Evolutionary conservation across 2,113 vertebrate genomes (phyloP), one percentile per base, ranked within the genome.

Genomic region (Mormoops blainvillei): DNA sequence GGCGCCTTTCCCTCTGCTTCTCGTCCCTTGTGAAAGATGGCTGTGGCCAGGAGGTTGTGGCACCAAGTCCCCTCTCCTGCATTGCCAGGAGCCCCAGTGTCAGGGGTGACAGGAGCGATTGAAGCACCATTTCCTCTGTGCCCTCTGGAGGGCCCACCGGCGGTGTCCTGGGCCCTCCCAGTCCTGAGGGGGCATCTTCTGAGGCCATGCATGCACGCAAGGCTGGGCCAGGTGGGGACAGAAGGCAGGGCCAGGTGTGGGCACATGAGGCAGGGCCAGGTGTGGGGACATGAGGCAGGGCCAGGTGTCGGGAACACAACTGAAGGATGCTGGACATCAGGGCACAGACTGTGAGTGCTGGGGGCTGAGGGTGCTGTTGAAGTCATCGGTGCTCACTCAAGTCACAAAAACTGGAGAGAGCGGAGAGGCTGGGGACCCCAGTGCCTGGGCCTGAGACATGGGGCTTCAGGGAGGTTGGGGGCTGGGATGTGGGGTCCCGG

Each of bases 141-240:
- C 15, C 26, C 5, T 38, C 0, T 1, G 77, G 50, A 41, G 52
- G n/a, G 10, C 31, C 36, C 82, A 19, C 68, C 3, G 10, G n/a
- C 0, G 0, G 9, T 7, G 28, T 50, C 70, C 19, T 0, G 1
- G 31, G 24, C 6, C 38, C 33, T 33, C 70, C 24, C 3, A 9
- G 4, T 13, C 38, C 18, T 0, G 0, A 43, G 12, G 36, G 5
- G 0, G 0, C 45, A 8, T 22, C 0, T 0, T 58, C 22, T 14
- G 36, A 77, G 33, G 41, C 41, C 3, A 3, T 0, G 0, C 74
- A 10, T 0, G 0, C 65, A 10, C 5, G 0, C 20, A 7, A 15
- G 81, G 41, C 0, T 0, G 12, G 73, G 11, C 33, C 41, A 0
- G 68, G 10, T 71, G 36, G 38, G 20, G 36, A 65, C 4, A n/a